Base-by-base conservation (phyloP, 2,113 vertebrate genomes). In the Bubalus kerabau region DNA sequence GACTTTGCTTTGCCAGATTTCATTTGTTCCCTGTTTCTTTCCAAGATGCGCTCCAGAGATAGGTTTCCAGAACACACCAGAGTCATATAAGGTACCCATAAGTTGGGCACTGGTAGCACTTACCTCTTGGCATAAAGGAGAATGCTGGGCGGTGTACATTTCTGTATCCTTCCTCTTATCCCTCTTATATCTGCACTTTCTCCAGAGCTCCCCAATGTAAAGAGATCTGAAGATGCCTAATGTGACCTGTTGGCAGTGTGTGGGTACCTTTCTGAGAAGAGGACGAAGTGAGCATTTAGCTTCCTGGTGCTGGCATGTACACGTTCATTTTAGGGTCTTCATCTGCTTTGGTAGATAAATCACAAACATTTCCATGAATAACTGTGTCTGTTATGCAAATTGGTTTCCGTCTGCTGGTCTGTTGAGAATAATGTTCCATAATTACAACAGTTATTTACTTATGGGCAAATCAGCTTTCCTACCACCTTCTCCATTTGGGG, bases 361-460 rank as follows among this genome's bases (percentile, higher is more conserved):
- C 71, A 93, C 95, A 98, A 96, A 90, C 83, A 95, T 97, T 97
- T 76, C 88, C 91, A 87, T 91, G 97, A 95, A 97, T 94, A 96
- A 95, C 94, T 17, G 6, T 21, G 90, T 95, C 97, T 98, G 88
- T 98, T 98, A 97, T 97, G 95, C 96, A 98, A 97, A 98, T 97
- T 83, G 82, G 91, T 87, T 94, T 97, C 98, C 0, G 28, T 93
- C 94, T 95, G 91, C 97, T 98, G 91, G 94, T 97, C 97, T 98
- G 94, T 93, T 74, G 97, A 97, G 97, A 98, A 97, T 96, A 91
- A 98, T 97, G 91, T 93, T 98, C 89, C 48, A 67, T 97, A 98
- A 98, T 97, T 97, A 98, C 71, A 91, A 59, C 92, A 87, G 88
- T 94, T 98, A 90, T 94, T 98, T 97, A 97, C 98, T 97, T 96